Evolutionary conservation across 2,797 vertebrate species (phyloP).

Genomic region (Sternotherus odoratus): DNA sequence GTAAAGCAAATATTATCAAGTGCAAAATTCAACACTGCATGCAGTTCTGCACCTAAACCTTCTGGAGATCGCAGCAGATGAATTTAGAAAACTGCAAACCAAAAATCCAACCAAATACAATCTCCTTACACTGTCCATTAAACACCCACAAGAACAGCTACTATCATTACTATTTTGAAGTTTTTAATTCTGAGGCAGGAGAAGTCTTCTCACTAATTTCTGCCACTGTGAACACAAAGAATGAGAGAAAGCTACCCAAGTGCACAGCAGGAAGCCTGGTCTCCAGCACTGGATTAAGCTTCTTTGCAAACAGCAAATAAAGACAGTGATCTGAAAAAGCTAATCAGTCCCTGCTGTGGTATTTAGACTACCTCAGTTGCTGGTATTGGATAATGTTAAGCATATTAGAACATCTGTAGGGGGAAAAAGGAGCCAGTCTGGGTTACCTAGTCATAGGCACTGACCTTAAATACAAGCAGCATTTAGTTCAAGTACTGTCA

Average conservation of each 20-base stretch:
- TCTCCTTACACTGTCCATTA: neutral
- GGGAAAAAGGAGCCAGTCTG: slow-evolving; percentile 64
- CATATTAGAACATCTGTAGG: slow-evolving; percentile 83
- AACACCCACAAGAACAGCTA: slow-evolving; percentile 31
- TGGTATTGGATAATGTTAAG: slow-evolving; percentile 80
- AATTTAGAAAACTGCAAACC: neutral
- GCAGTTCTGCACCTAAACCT: neutral
- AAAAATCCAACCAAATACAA: neutral
- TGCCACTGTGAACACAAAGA: slow-evolving; percentile 75
- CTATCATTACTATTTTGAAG: slow-evolving; percentile 55
- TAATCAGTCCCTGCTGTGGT: slow-evolving; percentile 86
- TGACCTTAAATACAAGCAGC: slow-evolving; percentile 17
- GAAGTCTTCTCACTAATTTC: slow-evolving; percentile 76
- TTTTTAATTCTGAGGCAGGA: slow-evolving; percentile 63
- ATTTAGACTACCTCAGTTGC: slow-evolving; percentile 81
- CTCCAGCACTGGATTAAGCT: slow-evolving; percentile 82
- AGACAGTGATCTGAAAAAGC: slow-evolving; percentile 85
- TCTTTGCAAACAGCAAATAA: slow-evolving; percentile 83
- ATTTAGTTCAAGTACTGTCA: neutral
- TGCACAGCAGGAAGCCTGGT: slow-evolving; percentile 80
- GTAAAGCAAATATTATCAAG: neutral
- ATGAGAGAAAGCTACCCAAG: slow-evolving; percentile 74
- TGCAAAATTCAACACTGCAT: neutral
- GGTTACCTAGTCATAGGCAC: slow-evolving; percentile 38
- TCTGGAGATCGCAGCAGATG: neutral